Evolutionary conservation across 2,888 invertebrate genomes (phyloP), one percentile per base, ranked within the genome.

Genomic region (Gari tellinella): DNA sequence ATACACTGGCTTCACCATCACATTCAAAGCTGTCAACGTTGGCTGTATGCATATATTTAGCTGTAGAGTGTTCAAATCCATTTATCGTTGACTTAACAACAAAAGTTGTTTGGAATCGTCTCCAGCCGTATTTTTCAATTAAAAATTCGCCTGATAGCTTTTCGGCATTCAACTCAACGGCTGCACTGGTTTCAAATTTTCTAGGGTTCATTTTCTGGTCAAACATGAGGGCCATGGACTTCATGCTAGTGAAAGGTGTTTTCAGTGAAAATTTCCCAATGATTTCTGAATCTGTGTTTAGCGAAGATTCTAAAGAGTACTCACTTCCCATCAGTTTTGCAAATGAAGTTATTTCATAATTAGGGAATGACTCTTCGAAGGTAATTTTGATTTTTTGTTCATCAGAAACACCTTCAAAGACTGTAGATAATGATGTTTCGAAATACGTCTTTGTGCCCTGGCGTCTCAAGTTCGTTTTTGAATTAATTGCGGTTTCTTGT

Each of bases 11-110:
- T 3, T 72, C 63, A 14, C 53, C 67, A 64, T 67, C 60, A 45
- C 76, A 63, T 64, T 76, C 76, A 48, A 67, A 76, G 23, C 76
- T 70, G 26, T 76, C 70, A n/a, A 66, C 56, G 14, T 66, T 61
- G 17, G 72, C 70, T 15, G 67, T 49, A 49, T 76, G 72, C 25
- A 57, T 67, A 17, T 70, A 67, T 25, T 67, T 63, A 1, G 46
- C 25, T 15, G 45, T 58, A 10, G 67, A 53, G 1, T 26, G 23
- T 40, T 76, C 76, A 52, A 46, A 67, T 19, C 76, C 76, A 23
- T 19, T 31, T 25, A 76, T 72, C 26, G 76, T 70, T 23, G 76
- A 72, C 38, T 37, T 23, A 1, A 76, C 25, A 23, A 67, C 70
- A 10, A 75, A 23, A 23, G 66, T 63, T 14, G 67, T 63, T 38